Base-by-base conservation (phyloP, 2,797 vertebrate genomes). In the Brachyalestes nurse region DNA sequence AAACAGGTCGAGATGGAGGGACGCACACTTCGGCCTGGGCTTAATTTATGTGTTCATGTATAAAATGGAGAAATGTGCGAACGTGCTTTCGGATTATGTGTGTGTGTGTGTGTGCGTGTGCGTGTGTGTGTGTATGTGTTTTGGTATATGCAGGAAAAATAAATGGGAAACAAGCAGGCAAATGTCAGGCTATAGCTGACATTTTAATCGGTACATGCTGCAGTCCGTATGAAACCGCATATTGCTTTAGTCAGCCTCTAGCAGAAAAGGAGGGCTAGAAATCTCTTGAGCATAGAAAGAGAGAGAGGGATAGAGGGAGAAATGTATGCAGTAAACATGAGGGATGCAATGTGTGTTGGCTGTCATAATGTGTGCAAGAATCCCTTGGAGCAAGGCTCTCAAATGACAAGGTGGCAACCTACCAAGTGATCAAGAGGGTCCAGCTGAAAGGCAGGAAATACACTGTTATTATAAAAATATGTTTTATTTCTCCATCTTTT, bases 151-250 rank as follows among this genome's bases (percentile, higher is more conserved):
- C 21, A 51, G 34, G 75, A 47, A 57, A 70, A 49, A 28, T 79
- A 86, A 88, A 91, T 84, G 80, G 84, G 70, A 91, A 91, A 87
- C 82, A 78, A 38, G 73, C 13, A 87, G 75, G 84, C 79, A 90
- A 90, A 91, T 89, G 89, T 90, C 90, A 91, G 78, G 81, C 81
- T 82, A 86, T 10, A 49, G 81, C 75, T 90, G 88, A 92, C 90
- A 91, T 91, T 92, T 92, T 90, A 90, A 89, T 88, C 85, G 87
- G 82, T 88, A 87, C 83, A 91, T 65, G 74, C 28, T 85, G 88
- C 77, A 82, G 85, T 81, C 82, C 72, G 82, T 87, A 85, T 62
- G 70, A 77, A 86, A 84, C 76, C 77, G 75, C 83, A 86, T 83
- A 90, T 87, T 86, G 71, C 82, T 77, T 49, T 79, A 85, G 83